A percentile compares a stretch with the other conserved stretches of the same genome.
These are phyloP conservation scores for Drosophila subquinaria DNA, from an alignment of 2,888 invertebrate species.

Conservation along the genomic window DNA sequence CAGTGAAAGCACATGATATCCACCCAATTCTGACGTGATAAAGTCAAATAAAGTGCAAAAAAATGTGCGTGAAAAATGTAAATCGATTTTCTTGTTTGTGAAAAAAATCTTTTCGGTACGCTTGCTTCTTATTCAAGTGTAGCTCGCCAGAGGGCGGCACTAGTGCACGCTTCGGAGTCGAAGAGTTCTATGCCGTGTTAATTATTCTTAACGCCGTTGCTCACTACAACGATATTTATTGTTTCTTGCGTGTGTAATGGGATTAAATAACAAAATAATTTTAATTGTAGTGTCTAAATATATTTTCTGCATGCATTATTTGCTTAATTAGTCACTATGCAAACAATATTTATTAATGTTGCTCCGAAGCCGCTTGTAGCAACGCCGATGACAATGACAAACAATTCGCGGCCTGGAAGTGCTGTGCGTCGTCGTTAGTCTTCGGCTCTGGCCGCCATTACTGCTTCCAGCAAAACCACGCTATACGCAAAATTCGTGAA, in stretches of 20 bases:
- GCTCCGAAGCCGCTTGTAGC: slow-evolving; percentile 20
- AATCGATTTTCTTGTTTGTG: slow-evolving; percentile 83
- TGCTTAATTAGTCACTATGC: slow-evolving; percentile 6
- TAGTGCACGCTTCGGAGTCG: slow-evolving; percentile 57
- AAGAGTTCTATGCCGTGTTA: slow-evolving; percentile 64
- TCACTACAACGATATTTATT: slow-evolving; percentile 24
- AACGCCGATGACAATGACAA: slow-evolving; percentile 43
- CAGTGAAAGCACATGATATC: slow-evolving; percentile 72
- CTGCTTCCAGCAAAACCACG: slow-evolving; percentile 88
- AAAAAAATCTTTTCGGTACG: slow-evolving; percentile 77
- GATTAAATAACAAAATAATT: slow-evolving; percentile 20
- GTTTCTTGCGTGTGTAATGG: slow-evolving; percentile 24
- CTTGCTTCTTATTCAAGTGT: slow-evolving; percentile 39
- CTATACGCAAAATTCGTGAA: slow-evolving; percentile 81
- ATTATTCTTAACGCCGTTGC: slow-evolving; percentile 54
- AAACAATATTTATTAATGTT: slow-evolving; percentile 24
- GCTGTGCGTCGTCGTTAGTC: slow-evolving; percentile 69
- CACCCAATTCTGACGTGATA: slow-evolving; percentile 67
- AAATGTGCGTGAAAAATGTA: slow-evolving; percentile 84
- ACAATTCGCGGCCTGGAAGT: slow-evolving; percentile 59
- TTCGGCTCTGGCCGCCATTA: slow-evolving; percentile 89
- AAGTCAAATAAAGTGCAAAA: slow-evolving; percentile 75
- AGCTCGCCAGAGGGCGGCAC: slow-evolving; percentile 62
- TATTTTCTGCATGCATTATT: slow-evolving; percentile 31
- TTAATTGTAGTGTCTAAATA: slow-evolving; percentile 2